Conservation (phyloP, 2,113 vertebrate species). For the Callopanchax toddi region DNA sequence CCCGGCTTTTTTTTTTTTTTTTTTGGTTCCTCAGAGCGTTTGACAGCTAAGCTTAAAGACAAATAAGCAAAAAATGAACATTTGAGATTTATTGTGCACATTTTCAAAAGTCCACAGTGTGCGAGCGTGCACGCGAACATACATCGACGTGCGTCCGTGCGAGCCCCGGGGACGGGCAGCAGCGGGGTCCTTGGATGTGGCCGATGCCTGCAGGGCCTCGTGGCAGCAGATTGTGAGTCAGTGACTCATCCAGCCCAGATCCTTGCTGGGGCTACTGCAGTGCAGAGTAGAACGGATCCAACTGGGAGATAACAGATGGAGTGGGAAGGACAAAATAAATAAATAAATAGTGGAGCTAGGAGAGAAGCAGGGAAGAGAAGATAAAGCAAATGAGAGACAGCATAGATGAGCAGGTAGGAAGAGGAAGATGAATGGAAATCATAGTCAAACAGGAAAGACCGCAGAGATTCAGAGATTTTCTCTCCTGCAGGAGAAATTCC, state of each 20-base stretch:
- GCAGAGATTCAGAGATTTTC: constrained; percentile 19
- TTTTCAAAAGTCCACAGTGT: background rate
- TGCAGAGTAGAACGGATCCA: constrained; percentile 69
- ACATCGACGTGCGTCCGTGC: background rate
- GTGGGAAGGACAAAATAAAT: constrained; percentile 27
- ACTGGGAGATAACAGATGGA: constrained; percentile 72
- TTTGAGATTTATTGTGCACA: background rate
- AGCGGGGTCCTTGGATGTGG: constrained; percentile 49
- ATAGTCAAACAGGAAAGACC: constrained; percentile 13
- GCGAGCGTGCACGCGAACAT: constrained; percentile 2
- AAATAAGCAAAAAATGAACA: constrained; percentile 1
- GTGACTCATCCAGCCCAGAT: constrained; percentile 71
- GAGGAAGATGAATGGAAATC: constrained; percentile 11
- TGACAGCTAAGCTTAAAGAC: constrained; percentile 2
- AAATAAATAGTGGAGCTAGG: constrained; percentile 33
- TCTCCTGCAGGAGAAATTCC: constrained; percentile 1
- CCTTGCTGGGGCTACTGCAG: constrained; percentile 60
- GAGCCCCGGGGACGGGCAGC: constrained; percentile 11
- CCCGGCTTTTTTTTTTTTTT: too few species aligned
- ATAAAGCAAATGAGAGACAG: constrained; percentile 17
- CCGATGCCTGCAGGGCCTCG: constrained; percentile 44
- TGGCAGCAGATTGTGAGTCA: constrained; percentile 71
- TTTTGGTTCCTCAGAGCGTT: background rate
- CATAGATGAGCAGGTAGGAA: constrained; percentile 26
- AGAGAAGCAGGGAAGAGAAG: constrained; percentile 1